phyloP scores from a whole-genome alignment of 2,888 invertebrate genomes.

The Drosophila maculinotata region DNA sequence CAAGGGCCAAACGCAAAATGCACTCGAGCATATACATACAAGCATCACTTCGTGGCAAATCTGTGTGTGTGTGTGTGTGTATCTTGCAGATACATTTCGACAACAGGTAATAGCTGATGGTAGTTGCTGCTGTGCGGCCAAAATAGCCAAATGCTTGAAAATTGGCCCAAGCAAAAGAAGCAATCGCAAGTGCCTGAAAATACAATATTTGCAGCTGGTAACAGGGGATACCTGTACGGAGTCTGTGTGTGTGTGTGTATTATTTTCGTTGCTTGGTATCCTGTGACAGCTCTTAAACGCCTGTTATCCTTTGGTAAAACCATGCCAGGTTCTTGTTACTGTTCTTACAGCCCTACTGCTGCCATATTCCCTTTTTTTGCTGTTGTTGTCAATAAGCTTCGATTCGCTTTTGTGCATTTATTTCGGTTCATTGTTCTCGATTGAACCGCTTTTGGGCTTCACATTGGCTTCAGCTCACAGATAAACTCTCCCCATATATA shows the following conservation, averaged over 20 bases:
- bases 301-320: conserved; percentile 56
- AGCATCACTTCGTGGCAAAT: conserved; percentile 15
- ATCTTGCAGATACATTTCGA: conserved; percentile 72
- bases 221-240: conserved; percentile 36
- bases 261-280: conserved; percentile 27
- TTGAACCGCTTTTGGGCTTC: conserved; percentile 50
- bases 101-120: conserved; percentile 72
- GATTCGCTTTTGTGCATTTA: conserved; percentile 63
- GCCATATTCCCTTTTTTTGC: conserved; percentile 39
- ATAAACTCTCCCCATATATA: conserved; percentile 21
- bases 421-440: conserved; percentile 71
- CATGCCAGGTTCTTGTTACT: conserved; percentile 41
- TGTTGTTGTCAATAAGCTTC: conserved; percentile 71
- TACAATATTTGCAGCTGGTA: conserved; percentile 59
- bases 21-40: conserved; percentile 38
- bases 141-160: conserved; percentile 62
- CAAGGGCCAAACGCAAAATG: conserved; percentile 46
- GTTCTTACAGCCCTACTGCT: conserved; percentile 15
- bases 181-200: conserved; percentile 33
- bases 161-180: conserved; percentile 45
- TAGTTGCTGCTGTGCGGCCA: conserved; percentile 36
- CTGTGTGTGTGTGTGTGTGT: conserved; percentile 36
- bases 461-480: conserved; percentile 14
- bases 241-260: conserved; percentile 4
- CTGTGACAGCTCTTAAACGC: conserved; percentile 56